Evolutionary conservation across 2,113 vertebrate species (phyloP), one percentile per base, ranked within the genome.

Genomic region (Triplophysa siluroides): DNA sequence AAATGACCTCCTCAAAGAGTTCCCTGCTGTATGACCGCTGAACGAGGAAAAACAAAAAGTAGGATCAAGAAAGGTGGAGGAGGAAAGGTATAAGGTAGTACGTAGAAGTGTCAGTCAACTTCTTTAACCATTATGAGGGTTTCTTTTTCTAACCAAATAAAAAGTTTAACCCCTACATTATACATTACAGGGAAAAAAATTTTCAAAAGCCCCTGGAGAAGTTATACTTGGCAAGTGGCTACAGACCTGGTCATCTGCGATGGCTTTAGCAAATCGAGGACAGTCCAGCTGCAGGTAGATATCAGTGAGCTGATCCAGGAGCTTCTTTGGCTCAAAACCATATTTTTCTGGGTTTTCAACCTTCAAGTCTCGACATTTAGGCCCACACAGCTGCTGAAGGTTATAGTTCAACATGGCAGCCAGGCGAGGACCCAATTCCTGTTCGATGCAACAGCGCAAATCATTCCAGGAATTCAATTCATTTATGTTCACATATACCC

Each of bases 401-500:
- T 99, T 99, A 87, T 98, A 99, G 92, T 99, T 99, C 86, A 99
- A 85, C 98, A 99, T 99, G 5, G 98, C 98, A 66, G 98, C 98
- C 90, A 99, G 82, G 76, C 98, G 95, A 6, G 97, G 97, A 33
- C 97, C 97, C 19, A 99, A 93, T 72, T 99, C 98, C 98, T 99
- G 84, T 0, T 45, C 63, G 61, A 47, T 72, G 76, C n/a, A 26
- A 18, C 69, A 78, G 14, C 76, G n/a, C 13, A 74, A 0, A 76
- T 52, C 21, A 43, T 16, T 8, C 60, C 18, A 63, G 45, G 26
- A 19, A 58, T 13, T n/a, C 0, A 21, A 13, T n/a, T 38, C 0
- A 71, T n/a, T 72, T 68, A 61, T 60, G n/a, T 54, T 11, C 60
- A 60, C 33, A 18, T 29, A 8, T 16, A 66, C 8, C n/a, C 18